These are phyloP conservation scores for Eugnorisma glareosa DNA, from an alignment of 2,888 invertebrate genomes.

Conservation along the genomic window DNA sequence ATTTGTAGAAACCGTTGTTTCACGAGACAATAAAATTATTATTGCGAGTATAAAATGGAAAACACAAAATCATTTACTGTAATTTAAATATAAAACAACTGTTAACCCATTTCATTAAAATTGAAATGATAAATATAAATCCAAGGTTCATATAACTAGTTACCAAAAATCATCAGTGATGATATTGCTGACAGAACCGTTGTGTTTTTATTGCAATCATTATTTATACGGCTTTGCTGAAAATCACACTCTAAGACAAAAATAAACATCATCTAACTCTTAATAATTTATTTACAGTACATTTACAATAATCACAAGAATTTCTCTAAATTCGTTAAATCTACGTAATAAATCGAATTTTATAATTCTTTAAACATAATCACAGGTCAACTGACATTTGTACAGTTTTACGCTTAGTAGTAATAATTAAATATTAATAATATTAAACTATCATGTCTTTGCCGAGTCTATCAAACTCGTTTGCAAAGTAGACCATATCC, in stretches of 20 bases:
- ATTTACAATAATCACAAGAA: slow-evolving; percentile 49
- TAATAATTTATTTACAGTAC: slow-evolving; percentile 64
- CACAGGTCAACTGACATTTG: slow-evolving; percentile 77
- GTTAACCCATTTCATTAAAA: no score
- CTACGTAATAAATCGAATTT: slow-evolving; percentile 55
- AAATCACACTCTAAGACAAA: slow-evolving; percentile 5
- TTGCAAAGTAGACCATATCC: slow-evolving; percentile 96
- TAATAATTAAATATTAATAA: slow-evolving; percentile 58
- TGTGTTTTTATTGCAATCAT: slow-evolving; percentile 28
- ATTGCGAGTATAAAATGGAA: not conserved
- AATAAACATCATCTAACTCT: slow-evolving; percentile 30
- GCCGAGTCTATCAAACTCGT: slow-evolving; percentile 96
- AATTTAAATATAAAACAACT: not conserved
- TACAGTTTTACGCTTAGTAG: slow-evolving; percentile 66
- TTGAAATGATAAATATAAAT: slow-evolving; percentile 3
- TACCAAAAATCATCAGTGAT: slow-evolving; percentile 25
- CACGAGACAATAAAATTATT: not conserved
- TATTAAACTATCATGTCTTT: slow-evolving; percentile 89
- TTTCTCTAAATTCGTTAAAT: slow-evolving; percentile 50
- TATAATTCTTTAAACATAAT: slow-evolving; percentile 73
- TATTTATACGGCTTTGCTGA: slow-evolving; percentile 10
- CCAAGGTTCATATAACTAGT: not conserved
- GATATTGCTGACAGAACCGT: not conserved
- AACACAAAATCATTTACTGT: not conserved
- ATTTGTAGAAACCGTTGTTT: not conserved